Evolutionary conservation across 2,113 vertebrate genomes (phyloP), one percentile per base, ranked within the genome.

Genomic region (Catharus minimus): DNA sequence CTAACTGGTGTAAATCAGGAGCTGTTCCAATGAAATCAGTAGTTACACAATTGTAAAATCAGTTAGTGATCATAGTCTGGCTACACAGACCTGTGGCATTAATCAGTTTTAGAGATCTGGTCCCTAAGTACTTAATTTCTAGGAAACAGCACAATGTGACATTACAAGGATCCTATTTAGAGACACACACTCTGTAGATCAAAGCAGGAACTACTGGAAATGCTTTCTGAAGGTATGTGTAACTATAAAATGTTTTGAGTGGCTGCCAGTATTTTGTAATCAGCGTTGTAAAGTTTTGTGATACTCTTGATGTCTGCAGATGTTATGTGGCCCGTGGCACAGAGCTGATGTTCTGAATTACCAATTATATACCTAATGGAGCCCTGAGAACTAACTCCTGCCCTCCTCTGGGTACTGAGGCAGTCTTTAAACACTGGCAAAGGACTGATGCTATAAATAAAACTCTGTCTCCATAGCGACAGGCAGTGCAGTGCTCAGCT

Each of bases 221-320:
- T 95, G 95, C 93, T 95, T 97, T 96, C 93, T 91, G 65, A 95
- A 96, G 93, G 96, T 97, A 96, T 96, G 96, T 95, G 96, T 92
- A 96, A 95, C 96, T 95, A 95, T 96, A 97, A 96, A 97, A 96
- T 87, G 58, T 96, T 96, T 96, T 96, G 95, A 97, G 96, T 95
- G 92, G 93, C 94, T 96, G 95, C 96, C 97, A 96, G 95, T 94
- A 95, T 97, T 96, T 96, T 96, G 96, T 96, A 97, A 97, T 96
- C 96, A 95, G 96, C 55, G 90, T 91, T 96, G 93, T 97, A 96
- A 97, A 96, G 94, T 96, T 95, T 96, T 96, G 94, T 88, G 94
- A 96, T 95, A 96, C 96, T 96, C 96, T 96, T 96, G 96, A 96
- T 96, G 96, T 96, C 96, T 97, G 95, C 96, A 96, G 96, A 96